Evolutionary conservation across 2,113 vertebrate species (phyloP).

Genomic region (Panthera leo): DNA sequence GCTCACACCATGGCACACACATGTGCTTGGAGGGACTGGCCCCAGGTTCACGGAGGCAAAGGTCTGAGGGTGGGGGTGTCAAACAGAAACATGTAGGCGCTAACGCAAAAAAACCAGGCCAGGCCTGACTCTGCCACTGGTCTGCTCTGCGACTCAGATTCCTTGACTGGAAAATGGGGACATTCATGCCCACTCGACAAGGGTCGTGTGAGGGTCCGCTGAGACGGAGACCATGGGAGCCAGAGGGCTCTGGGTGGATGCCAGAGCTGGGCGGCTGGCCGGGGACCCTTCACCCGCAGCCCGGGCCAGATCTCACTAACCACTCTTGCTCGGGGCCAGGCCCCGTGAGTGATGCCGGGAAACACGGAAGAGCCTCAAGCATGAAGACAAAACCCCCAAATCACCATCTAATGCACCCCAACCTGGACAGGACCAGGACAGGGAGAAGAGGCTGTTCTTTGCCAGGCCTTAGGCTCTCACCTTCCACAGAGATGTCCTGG

Average conservation of each 20-base stretch:
- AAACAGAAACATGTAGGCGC: not conserved
- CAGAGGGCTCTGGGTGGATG: not conserved
- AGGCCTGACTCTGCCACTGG: not conserved
- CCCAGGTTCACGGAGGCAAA: not conserved
- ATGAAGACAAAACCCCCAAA: not conserved
- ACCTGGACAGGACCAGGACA: accelerated
- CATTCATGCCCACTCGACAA: accelerated
- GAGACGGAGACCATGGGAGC: not conserved
- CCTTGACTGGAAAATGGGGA: not conserved
- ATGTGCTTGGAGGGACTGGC: not conserved
- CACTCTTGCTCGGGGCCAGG: not conserved
- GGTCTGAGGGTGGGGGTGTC: too few species aligned
- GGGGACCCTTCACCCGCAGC: too few species aligned
- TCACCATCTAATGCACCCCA: not conserved
- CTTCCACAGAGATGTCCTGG: slow-evolving; percentile 98
- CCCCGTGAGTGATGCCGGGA: not conserved
- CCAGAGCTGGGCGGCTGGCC: accelerated
- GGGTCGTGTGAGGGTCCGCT: not conserved
- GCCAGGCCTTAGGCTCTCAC: slow-evolving; percentile 62
- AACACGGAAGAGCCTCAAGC: not conserved
- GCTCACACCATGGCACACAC: not conserved
- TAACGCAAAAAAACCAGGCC: not conserved
- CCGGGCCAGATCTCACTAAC: not conserved
- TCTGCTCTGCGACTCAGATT: not conserved
- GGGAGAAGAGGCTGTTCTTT: not conserved